Evolutionary conservation across 1,140 invertebrate species (phyloP), one percentile per base, ranked within the genome.

Genomic region (Druon quercuslanigerum): DNA sequence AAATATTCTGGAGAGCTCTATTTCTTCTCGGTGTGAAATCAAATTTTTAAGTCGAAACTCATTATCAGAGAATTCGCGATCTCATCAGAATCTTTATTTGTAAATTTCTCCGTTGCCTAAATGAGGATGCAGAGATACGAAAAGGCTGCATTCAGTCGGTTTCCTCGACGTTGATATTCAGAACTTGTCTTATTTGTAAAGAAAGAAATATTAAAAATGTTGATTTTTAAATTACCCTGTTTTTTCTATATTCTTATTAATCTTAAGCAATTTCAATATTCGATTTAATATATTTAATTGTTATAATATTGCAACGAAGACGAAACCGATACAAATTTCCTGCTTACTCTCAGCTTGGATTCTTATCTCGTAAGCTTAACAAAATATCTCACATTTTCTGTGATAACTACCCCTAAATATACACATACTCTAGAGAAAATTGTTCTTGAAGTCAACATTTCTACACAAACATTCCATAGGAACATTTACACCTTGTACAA

Each of bases 351-450:
- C 83, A 86, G 87, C 88, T 90, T 90, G 78, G 82, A 88, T 87
- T 85, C 86, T 87, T 88, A 87, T 89, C 83, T 89, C 82, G 84
- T 90, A 90, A 90, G 87, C 88, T 90, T 89, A 85, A 84, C 82
- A 87, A 88, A 85, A 88, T 89, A 89, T 90, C 87, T 90, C 89
- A 87, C 88, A 81, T 90, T 90, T 91, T 91, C 90, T 91, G 90
- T 91, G 90, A 91, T 91, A 91, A 88, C 88, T 89, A 89, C 83
- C 85, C 89, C 83, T 88, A 86, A 85, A 83, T 84, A 86, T 78
- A 86, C 81, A 85, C 56, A 33, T 40, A 40, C 40, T 46, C 40
- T 1, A 46, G 40, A 46, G 6, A 9, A 7, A 46, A 74, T 81
- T 81, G 81, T 50, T 79, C 81, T 81, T 74, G 54, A 56, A 66